phyloP scores from a whole-genome alignment of 2,888 invertebrate species.

The Lithophane semibrunnea region DNA sequence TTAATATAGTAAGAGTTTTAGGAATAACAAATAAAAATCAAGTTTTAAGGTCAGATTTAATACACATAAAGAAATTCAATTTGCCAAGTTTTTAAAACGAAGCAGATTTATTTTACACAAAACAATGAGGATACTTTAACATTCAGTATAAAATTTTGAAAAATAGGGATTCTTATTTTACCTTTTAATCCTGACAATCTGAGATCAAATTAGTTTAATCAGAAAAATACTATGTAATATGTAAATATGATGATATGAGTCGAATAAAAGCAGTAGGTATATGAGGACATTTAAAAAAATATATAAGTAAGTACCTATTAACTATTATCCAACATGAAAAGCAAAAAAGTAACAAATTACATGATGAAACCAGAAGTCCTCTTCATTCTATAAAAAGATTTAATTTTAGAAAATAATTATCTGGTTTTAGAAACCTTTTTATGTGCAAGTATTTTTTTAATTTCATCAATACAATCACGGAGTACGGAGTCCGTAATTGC shows the following conservation, averaged over 20 bases:
- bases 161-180: conserved; percentile 50
- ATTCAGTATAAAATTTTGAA: conserved; percentile 56
- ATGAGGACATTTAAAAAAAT: conserved; percentile 13
- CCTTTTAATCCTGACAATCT: conserved; percentile 44
- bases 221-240: conserved; percentile 42
- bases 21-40: conserved; percentile 47
- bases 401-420: conserved; percentile 29
- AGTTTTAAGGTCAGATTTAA: conserved; percentile 69
- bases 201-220: conserved; percentile 59
- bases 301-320: background rate
- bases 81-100: conserved; percentile 67
- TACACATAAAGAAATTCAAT: conserved; percentile 71
- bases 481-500: background rate
- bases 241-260: conserved; percentile 35
- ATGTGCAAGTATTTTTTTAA: conserved; percentile 39
- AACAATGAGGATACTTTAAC: conserved; percentile 44
- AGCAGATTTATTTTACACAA: conserved; percentile 63
- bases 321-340: conserved; percentile 31
- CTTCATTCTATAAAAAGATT: conserved; percentile 21
- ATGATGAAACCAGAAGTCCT: conserved; percentile 9
- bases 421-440: conserved; percentile 61
- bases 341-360: conserved; percentile 9
- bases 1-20: background rate
- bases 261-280: conserved; percentile 26
- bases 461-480: conserved; percentile 24